Evolutionary conservation across 2,797 vertebrate species (phyloP).

Genomic region (Lemur catta): DNA sequence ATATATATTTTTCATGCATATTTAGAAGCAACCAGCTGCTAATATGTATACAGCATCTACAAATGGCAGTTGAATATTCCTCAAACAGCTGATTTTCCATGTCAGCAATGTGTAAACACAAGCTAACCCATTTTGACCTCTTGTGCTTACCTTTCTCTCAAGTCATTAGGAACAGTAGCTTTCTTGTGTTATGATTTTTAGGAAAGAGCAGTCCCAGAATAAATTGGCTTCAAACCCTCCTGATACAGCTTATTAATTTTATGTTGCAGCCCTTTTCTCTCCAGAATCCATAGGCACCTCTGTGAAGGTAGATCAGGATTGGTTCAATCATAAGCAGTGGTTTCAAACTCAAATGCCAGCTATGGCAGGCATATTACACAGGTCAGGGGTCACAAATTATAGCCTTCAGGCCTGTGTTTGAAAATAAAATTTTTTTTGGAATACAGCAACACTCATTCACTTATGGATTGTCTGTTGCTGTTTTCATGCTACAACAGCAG

Average conservation of each 20-base stretch:
- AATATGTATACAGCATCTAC: neutral
- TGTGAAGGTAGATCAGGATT: neutral
- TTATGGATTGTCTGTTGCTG: neutral
- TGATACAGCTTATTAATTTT: neutral
- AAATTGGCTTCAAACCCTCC: neutral
- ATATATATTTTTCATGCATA: conserved; percentile 37
- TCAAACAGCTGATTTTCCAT: neutral
- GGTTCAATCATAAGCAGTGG: neutral
- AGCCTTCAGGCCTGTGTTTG: neutral
- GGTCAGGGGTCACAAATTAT: neutral
- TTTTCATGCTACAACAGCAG: neutral
- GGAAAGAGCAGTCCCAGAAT: neutral
- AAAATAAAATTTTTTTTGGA: neutral
- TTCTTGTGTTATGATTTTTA: neutral
- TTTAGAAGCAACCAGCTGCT: conserved; percentile 24
- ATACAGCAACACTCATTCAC: neutral
- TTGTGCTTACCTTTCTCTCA: neutral
- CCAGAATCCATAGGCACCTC: neutral
- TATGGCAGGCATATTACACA: neutral
- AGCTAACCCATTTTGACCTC: neutral
- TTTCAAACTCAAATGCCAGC: neutral
- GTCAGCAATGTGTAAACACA: neutral
- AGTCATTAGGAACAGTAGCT: neutral
- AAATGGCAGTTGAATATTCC: neutral
- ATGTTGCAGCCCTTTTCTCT: neutral